These are phyloP conservation scores for Cherax quadricarinatus DNA, from an alignment of 1,140 invertebrate species.

Conservation along the genomic window DNA sequence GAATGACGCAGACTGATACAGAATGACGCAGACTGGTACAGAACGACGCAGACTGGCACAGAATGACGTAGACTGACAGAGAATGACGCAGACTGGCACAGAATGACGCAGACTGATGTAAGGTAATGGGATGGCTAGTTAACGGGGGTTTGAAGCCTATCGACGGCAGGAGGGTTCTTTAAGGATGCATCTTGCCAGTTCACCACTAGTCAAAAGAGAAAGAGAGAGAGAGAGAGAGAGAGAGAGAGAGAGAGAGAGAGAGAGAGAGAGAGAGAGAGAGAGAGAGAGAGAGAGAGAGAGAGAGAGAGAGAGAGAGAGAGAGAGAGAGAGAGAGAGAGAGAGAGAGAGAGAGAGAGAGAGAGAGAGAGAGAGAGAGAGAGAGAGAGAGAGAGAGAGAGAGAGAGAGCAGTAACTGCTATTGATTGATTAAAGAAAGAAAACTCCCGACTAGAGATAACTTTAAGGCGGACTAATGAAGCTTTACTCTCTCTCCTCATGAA, in stretches of 20 bases:
- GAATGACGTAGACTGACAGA: neutral
- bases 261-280: constrained; percentile 9
- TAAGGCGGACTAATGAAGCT: neutral
- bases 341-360: neutral
- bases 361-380: constrained; percentile 5
- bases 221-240: neutral
- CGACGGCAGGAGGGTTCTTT: neutral
- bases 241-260: constrained; percentile 6
- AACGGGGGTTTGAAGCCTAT: neutral
- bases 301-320: constrained; percentile 1
- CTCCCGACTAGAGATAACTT: no score
- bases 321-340: neutral
- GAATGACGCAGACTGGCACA: neutral
- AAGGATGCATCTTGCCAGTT: no score
- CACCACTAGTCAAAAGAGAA: no score
- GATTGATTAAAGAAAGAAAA: neutral
- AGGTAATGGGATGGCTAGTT: constrained; percentile 7
- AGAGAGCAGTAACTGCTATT: neutral
- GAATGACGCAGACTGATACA: no score
- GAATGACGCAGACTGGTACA: no score
- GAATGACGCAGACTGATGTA: constrained; percentile 3
- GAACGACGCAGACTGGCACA: neutral
- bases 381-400: constrained; percentile 9
- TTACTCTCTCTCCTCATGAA: neutral
- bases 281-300: neutral